These are phyloP conservation scores for Drosophila pseudoobscura DNA, from an alignment of 1,140 invertebrate genomes.

Conservation along the genomic window DNA sequence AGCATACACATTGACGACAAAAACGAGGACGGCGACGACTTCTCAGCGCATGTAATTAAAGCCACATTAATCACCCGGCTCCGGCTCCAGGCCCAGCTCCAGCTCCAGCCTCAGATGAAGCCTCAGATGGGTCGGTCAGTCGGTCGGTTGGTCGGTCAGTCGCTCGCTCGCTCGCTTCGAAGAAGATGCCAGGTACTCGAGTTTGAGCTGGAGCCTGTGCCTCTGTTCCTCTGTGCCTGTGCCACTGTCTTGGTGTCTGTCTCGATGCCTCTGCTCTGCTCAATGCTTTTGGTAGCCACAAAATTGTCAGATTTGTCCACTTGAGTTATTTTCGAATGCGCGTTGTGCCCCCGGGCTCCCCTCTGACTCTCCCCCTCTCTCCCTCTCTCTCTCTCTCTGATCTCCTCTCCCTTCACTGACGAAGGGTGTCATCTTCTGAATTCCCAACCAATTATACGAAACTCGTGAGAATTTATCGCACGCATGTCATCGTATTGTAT, in stretches of 20 bases:
- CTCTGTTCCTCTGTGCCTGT: not conserved
- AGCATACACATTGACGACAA: slow-evolving; percentile 78
- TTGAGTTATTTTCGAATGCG: slow-evolving; percentile 78
- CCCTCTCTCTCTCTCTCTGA: not conserved
- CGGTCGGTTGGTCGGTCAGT: too few species aligned
- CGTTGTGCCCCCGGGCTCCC: slow-evolving; percentile 31
- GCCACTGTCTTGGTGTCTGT: too few species aligned
- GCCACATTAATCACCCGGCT: slow-evolving; percentile 73
- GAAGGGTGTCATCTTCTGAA: slow-evolving; percentile 66
- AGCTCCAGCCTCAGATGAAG: slow-evolving; percentile 2
- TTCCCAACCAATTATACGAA: slow-evolving; percentile 76
- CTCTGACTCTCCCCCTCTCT: slow-evolving; percentile 12
- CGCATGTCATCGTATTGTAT: slow-evolving; percentile 34
- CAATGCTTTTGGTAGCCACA: slow-evolving; percentile 74
- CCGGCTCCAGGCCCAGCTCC: slow-evolving; percentile 18
- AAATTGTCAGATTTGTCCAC: slow-evolving; percentile 82
- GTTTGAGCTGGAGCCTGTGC: slow-evolving; percentile 20
- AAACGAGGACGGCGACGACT: slow-evolving; percentile 56
- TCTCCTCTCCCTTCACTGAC: slow-evolving; percentile 8
- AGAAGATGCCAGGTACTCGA: slow-evolving; percentile 55
- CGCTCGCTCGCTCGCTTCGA: not conserved
- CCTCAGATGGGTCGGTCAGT: slow-evolving; percentile 1
- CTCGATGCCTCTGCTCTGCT: slow-evolving; percentile 31
- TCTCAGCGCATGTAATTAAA: slow-evolving; percentile 79
- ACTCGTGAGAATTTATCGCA: slow-evolving; percentile 72